These are phyloP conservation scores for Eulacestoma nigropectus DNA, from an alignment of 2,113 vertebrate genomes.

Conservation along the genomic window DNA sequence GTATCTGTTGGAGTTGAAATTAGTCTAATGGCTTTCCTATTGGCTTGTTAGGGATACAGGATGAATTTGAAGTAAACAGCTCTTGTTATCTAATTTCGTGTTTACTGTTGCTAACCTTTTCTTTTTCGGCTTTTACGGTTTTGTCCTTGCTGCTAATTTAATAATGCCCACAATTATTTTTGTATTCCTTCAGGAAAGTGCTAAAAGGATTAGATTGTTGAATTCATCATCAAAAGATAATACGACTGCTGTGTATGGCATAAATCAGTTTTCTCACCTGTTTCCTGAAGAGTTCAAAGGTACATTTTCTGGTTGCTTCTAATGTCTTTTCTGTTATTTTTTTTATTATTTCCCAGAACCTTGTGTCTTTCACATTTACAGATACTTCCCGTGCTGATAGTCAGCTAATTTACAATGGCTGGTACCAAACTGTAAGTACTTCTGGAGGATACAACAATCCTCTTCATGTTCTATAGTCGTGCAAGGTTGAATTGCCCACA, in stretches of 20 bases:
- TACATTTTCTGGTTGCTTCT: slow-evolving; percentile 31
- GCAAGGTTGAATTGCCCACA: not conserved
- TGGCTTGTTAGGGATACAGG: not conserved
- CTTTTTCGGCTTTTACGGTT: not conserved
- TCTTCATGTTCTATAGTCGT: not conserved
- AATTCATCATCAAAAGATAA: slow-evolving; percentile 72
- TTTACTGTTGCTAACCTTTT: not conserved
- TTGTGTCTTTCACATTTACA: not conserved
- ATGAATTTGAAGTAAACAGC: not conserved
- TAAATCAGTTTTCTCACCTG: slow-evolving; percentile 88
- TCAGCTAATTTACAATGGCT: not conserved
- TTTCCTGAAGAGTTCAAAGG: slow-evolving; percentile 86
- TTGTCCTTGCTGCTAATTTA: not conserved
- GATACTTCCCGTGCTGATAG: not conserved
- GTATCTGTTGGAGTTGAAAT: not conserved
- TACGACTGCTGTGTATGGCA: slow-evolving; percentile 79
- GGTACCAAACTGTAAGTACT: not conserved
- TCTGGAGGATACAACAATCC: not conserved
- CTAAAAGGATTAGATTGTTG: slow-evolving; percentile 73
- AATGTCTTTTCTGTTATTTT: not conserved
- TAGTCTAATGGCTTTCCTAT: not conserved
- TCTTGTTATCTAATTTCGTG: not conserved
- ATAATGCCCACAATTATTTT: not conserved
- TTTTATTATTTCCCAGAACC: not conserved
- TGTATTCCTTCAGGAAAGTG: slow-evolving; percentile 72